Evolutionary conservation across 2,113 vertebrate species (phyloP), one percentile per base, ranked within the genome.

Genomic region (Argyrosomus japonicus): DNA sequence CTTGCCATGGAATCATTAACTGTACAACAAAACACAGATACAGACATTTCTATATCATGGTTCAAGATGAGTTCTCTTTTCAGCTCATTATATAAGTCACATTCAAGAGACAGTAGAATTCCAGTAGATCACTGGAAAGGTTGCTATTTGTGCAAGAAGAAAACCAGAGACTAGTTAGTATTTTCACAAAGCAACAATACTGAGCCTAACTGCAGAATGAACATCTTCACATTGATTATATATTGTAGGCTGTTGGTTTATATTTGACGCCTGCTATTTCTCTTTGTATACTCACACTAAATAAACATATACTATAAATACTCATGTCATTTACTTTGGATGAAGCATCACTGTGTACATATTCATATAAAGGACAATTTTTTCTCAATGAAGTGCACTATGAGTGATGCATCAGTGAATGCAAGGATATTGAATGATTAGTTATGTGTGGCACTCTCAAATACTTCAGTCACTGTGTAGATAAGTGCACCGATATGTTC

Each of bases 1-100:
- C 27, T 48, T 29, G 56, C 27, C 17, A 50, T 23, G 15, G 32
- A 14, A 62, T 53, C 19, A 83, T 68, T 61, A 10, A 36, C 21
- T 74, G 69, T 29, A 88, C 83, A 76, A 53, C 68, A 90, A 87
- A 86, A 81, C 48, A 89, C 29, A 64, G 25, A 65, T 68, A 77
- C 51, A 72, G 25, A 54, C 62, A 76, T 60, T 69, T 85, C 60
- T 61, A 63, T 76, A 19, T 81, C 29, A 68, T 12, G 21, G 53
- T 36, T 82, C 29, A 68, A 61, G 32, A 23, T 23, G 21, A 36
- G 57, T 58, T 72, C 71, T 79, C 48, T 47, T 79, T 83, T 71
- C 5, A 84, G 50, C 36, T 72, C 19, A 6, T 29, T 32, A 14
- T 69, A 84, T 85, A 79, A 18, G 14, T 84, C 77, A 85, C 87